Percentiles rank a stretch among this genome's conserved stretches.
phyloP scores from a whole-genome alignment of 1,140 invertebrate genomes.

The Dendrolimus punctatus region DNA sequence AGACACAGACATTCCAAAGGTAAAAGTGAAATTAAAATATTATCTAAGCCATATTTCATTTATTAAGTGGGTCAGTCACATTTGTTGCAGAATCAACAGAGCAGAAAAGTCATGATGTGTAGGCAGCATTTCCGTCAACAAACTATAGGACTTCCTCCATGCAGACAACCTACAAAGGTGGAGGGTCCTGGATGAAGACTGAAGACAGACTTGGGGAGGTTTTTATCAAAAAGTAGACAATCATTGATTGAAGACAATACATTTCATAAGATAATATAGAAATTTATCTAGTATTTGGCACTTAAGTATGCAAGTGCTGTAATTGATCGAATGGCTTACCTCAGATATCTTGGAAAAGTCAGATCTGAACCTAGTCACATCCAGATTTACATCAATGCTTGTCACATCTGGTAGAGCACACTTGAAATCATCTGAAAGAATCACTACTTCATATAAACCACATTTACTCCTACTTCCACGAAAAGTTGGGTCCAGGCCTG shows the following conservation, averaged over 20 bases:
- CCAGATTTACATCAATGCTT: conserved; percentile 50
- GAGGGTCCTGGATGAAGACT: background rate
- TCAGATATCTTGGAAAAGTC: conserved; percentile 67
- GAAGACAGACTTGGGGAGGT: too few relatives aligned
- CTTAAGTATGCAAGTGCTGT: background rate
- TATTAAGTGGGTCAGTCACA: too few relatives aligned
- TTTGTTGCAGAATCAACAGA: too few relatives aligned
- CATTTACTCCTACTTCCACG: too few relatives aligned
- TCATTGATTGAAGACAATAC: background rate
- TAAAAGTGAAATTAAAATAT: too few relatives aligned
- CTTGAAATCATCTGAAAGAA: conserved; percentile 62
- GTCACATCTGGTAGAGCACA: conserved; percentile 62
- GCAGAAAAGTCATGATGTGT: background rate
- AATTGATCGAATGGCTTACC: conserved; percentile 24
- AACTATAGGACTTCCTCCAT: too few relatives aligned
- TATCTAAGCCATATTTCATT: too few relatives aligned
- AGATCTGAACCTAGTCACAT: conserved; percentile 55
- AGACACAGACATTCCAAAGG: too few relatives aligned
- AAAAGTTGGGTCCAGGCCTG: too few relatives aligned
- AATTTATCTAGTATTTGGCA: background rate
- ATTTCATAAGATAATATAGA: background rate
- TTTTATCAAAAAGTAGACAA: too few relatives aligned
- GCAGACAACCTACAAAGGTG: background rate
- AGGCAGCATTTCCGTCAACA: too few relatives aligned
- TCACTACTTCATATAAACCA: too few relatives aligned